Base-by-base conservation (phyloP, 92 coral and sea anemone genomes). In the Epizoanthus stellaris region DNA sequence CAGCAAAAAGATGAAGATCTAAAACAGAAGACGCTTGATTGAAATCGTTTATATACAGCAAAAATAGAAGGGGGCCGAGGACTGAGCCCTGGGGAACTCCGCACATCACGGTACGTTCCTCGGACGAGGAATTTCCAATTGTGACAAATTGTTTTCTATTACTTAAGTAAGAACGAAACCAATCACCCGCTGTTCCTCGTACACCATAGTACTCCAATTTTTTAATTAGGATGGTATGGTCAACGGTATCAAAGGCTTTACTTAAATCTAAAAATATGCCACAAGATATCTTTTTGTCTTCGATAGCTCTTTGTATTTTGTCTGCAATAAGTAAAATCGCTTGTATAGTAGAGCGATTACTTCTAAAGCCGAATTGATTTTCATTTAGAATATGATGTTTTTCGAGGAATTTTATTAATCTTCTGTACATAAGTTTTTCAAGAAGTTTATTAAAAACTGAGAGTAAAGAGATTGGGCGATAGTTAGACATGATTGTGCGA, bases 21-120 rank as follows among this genome's bases (percentile, higher is more conserved):
- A 62, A 19, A 62, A 62, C 67, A 62, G 67, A 62, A 62, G 67
- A 62, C n/a, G 67, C 19, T 1, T 62, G 67, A 62, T 62, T 62
- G 67, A 62, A 62, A 16, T 62, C 67, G 67, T 62, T 62, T 62
- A 62, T 62, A 62, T 62, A 62, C 23, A 62, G 67, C 67, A 62
- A 62, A 62, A 62, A 62, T 1, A 14, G n/a, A n/a, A n/a, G n/a
- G n/a, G n/a, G n/a, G n/a, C n/a, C n/a, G n/a, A n/a, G n/a, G n/a
- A n/a, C n/a, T n/a, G n/a, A n/a, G n/a, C n/a, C n/a, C n/a, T n/a
- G n/a, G n/a, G n/a, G n/a, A n/a, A n/a, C n/a, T n/a, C 13, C 13
- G 67, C 67, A 62, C 67, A 62, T 62, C 67, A 62, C 67, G 67
- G 67, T 62, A 1, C 67, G 67, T 62, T 62, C 67, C 67, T 62